These are phyloP conservation scores for Argynnis bischoffii DNA, from an alignment of 2,888 invertebrate genomes.

Conservation along the genomic window DNA sequence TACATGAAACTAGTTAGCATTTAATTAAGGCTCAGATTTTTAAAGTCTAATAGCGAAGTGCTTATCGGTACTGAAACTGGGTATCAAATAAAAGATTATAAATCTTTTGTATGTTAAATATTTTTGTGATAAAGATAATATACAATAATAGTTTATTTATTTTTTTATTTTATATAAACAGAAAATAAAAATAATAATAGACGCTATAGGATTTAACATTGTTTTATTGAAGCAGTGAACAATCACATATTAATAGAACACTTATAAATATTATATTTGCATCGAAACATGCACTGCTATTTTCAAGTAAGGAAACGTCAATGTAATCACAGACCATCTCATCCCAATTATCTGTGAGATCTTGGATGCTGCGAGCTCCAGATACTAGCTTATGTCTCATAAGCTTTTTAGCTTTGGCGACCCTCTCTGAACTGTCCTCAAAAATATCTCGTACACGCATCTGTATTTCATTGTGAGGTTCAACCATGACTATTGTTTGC, in stretches of 20 bases:
- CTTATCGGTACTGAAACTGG: no score
- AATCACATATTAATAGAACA: slow-evolving; percentile 2
- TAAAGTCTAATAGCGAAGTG: no score
- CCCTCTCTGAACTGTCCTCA: slow-evolving; percentile 54
- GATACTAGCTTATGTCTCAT: slow-evolving; percentile 67
- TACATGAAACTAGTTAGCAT: no score
- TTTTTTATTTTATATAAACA: no score
- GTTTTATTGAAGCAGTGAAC: neutral
- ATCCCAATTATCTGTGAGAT: slow-evolving; percentile 70
- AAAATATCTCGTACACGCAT: slow-evolving; percentile 49
- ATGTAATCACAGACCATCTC: slow-evolving; percentile 70
- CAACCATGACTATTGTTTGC: slow-evolving; percentile 66
- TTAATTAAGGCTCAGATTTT: no score
- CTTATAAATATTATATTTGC: slow-evolving; percentile 8
- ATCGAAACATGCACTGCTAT: slow-evolving; percentile 21
- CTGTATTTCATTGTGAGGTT: slow-evolving; percentile 52
- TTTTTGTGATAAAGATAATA: no score
- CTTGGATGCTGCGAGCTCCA: slow-evolving; percentile 59
- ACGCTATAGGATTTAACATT: neutral
- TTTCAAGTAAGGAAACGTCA: slow-evolving; percentile 55
- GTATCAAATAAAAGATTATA: no score
- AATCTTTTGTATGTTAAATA: no score
- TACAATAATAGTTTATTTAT: no score
- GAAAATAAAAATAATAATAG: neutral
- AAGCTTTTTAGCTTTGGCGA: slow-evolving; percentile 58